These are phyloP conservation scores for Drosophila virilis DNA, from an alignment of 1,140 invertebrate species.

Conservation along the genomic window DNA sequence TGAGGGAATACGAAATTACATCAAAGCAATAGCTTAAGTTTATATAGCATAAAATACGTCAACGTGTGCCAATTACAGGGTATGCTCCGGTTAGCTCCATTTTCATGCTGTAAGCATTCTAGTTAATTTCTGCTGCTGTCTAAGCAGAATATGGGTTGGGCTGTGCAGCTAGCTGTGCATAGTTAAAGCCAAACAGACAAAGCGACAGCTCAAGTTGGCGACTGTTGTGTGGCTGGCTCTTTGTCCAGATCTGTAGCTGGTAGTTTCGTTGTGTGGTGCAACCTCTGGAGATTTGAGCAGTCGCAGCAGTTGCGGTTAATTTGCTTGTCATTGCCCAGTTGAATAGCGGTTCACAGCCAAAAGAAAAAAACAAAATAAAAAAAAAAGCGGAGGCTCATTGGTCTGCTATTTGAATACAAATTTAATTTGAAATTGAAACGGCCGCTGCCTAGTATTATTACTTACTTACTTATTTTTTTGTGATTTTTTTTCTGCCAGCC, in stretches of 20 bases:
- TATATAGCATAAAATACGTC: too few relatives aligned
- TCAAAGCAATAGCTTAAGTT: too few relatives aligned
- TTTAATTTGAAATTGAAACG: conserved; percentile 80
- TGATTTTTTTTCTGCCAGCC: conserved; percentile 1
- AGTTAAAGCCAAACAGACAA: conserved; percentile 29
- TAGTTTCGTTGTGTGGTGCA: conserved; percentile 62
- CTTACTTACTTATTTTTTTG: neutral
- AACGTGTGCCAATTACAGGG: neutral
- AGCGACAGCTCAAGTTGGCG: conserved; percentile 28
- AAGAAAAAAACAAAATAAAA: neutral
- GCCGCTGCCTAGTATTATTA: conserved; percentile 29
- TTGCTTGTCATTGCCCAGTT: conserved; percentile 81
- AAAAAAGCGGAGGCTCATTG: conserved; percentile 16
- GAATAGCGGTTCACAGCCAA: conserved; percentile 49
- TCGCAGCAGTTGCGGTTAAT: conserved; percentile 76
- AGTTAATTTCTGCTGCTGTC: conserved; percentile 18
- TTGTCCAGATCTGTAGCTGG: conserved; percentile 51
- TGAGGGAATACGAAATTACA: too few relatives aligned
- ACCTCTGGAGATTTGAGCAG: conserved; percentile 45
- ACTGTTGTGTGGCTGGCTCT: conserved; percentile 37
- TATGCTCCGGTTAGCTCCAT: neutral
- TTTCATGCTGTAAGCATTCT: neutral
- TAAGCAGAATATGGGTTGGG: conserved; percentile 71
- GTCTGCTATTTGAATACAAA: conserved; percentile 78
- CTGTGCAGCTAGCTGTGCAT: conserved; percentile 25